Base-by-base conservation (phyloP, 2,113 vertebrate species). In the Peromyscus polionotus region DNA sequence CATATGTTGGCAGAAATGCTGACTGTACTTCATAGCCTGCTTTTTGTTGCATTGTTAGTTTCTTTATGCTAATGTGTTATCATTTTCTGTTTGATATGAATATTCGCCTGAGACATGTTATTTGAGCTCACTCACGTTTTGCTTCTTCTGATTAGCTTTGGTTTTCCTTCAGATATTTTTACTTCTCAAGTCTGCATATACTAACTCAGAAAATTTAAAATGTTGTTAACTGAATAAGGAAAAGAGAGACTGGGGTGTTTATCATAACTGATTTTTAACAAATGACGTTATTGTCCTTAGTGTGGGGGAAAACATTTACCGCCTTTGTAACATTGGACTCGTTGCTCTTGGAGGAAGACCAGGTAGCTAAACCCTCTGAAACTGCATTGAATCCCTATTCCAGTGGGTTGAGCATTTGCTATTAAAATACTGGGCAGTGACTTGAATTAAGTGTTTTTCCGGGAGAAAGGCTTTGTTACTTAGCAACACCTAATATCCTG, bases 401-500 rank as follows among this genome's bases (percentile, higher is more conserved):
- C 31, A 7, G 22, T 75, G 51, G 22, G 8, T 91, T 95, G 42
- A 94, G 86, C 90, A 87, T 95, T 93, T 94, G 51, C 84, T 95
- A 42, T 92, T 96, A 93, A 95, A 93, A 97, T 76, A 93, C 80
- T 90, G 65, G 84, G 67, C 95, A 90, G 57, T 59, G 73, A 84
- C 20, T 96, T 95, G 79, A 95, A 93, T 97, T 96, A 96, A 95
- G 68, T 90, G 88, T 95, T 83, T 93, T 94, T 92, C 88, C 63
- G 51, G 67, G 45, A 95, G 48, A 93, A 91, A 86, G 85, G 39
- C 65, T 93, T 51, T 94, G 87, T 96, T 98, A 94, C 94, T 92
- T 95, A 97, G 90, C 97, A 98, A 95, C 84, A 76, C 76, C 36
- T 92, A 70, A 87, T 90, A 67, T 76, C 86, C 75, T 90, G 6